Percentiles rank a stretch among this genome's conserved stretches.
Evolutionary conservation across 2,797 vertebrate genomes (phyloP).

Genomic region (Spinibarbus caldwelli): DNA sequence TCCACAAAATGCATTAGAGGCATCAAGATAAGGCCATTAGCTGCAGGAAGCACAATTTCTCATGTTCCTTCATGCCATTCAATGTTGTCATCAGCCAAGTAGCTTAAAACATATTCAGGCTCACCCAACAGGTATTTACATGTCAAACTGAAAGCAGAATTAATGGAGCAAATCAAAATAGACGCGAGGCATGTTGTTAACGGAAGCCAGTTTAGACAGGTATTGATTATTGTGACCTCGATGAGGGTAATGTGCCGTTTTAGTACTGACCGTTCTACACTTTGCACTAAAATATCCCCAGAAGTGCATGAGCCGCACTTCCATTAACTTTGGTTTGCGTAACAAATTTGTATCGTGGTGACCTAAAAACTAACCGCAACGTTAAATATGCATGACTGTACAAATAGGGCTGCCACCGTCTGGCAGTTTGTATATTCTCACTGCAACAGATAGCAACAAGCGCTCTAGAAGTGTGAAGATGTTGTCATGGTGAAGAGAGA

Average conservation of each 20-base stretch:
- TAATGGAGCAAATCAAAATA: slow-evolving; percentile 19
- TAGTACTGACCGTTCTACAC: slow-evolving; percentile 9
- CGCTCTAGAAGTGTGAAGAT: slow-evolving; percentile 73
- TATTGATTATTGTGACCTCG: slow-evolving; percentile 40
- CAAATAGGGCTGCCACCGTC: slow-evolving; percentile 71
- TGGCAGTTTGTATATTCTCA: slow-evolving; percentile 68
- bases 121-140: not conserved
- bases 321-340: slow-evolving; percentile 26
- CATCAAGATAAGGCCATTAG: slow-evolving; percentile 30
- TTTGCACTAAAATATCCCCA: not conserved
- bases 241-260: slow-evolving; percentile 14
- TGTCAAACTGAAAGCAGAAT: slow-evolving; percentile 3
- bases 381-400: slow-evolving; percentile 58
- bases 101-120: not conserved
- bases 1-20: slow-evolving; percentile 41
- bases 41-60: not conserved
- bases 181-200: not conserved
- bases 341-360: not conserved
- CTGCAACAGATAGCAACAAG: slow-evolving; percentile 64
- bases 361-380: slow-evolving; percentile 22
- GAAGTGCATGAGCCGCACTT: slow-evolving; percentile 18
- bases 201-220: slow-evolving; percentile 1
- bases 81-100: not conserved
- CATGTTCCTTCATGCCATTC: slow-evolving; percentile 6
- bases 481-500: slow-evolving; percentile 84